phyloP scores from a whole-genome alignment of 2,113 vertebrate genomes.

The Delphinus delphis region DNA sequence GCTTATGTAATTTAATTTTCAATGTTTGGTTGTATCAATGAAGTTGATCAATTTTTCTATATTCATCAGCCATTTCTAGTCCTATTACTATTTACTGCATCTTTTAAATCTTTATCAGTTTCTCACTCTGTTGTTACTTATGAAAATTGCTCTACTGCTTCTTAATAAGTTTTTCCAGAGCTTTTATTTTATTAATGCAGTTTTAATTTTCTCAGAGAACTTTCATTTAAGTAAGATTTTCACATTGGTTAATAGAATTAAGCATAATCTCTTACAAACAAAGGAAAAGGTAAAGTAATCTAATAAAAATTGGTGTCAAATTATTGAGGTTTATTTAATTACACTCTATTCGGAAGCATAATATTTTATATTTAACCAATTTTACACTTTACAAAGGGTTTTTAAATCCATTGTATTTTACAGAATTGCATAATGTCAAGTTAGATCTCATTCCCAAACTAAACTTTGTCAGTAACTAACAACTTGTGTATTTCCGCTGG shows the following conservation, averaged over 20 bases:
- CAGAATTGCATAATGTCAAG: not conserved
- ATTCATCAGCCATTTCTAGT: not conserved
- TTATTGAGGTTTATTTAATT: not conserved
- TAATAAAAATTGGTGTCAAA: constrained; percentile 7
- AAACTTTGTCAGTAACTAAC: not conserved
- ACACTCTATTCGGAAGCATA: not conserved
- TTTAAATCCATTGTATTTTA: not conserved
- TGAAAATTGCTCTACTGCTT: not conserved
- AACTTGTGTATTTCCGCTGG: not conserved
- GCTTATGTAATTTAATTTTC: not conserved
- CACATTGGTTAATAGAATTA: not conserved
- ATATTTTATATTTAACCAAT: not conserved
- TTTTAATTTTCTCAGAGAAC: constrained; percentile 19
- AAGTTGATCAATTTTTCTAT: not conserved
- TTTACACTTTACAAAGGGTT: not conserved
- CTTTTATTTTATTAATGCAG: constrained; percentile 43
- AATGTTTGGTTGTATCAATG: not conserved
- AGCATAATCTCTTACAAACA: not conserved
- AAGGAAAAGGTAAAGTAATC: not conserved
- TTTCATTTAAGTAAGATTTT: constrained; percentile 14
- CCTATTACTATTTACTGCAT: not conserved
- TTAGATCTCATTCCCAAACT: not conserved
- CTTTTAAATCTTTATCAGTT: not conserved
- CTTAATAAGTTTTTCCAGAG: not conserved
- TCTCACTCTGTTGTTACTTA: not conserved